Conservation (phyloP, 2,797 vertebrate genomes). For the Cryptoprocta ferox region DNA sequence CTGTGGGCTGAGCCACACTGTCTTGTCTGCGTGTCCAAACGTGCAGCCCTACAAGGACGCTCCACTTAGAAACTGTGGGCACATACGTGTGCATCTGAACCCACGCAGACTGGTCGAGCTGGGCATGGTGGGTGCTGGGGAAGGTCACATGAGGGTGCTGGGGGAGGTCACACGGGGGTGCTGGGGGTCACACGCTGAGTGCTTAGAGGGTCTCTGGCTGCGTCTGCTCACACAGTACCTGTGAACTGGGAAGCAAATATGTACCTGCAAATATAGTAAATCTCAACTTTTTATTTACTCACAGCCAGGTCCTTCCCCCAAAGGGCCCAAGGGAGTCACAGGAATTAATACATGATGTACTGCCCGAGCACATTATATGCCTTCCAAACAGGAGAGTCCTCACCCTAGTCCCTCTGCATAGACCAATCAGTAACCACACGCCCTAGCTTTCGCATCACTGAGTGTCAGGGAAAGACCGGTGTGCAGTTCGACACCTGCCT, state of each 20-base stretch:
- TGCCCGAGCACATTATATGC: not conserved
- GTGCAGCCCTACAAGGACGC: no score
- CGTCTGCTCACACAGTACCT: no score
- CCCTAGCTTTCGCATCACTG: accelerated
- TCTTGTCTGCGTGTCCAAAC: accelerated
- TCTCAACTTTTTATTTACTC: not conserved
- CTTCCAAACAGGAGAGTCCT: not conserved
- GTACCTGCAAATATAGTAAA: accelerated
- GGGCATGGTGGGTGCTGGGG: not conserved
- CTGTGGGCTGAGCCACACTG: not conserved
- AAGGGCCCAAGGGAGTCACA: not conserved
- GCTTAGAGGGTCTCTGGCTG: not conserved
- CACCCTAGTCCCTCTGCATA: not conserved
- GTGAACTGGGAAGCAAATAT: accelerated
- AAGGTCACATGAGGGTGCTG: not conserved
- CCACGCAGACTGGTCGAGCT: accelerated
- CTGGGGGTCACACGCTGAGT: not conserved
- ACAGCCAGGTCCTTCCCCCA: not conserved
- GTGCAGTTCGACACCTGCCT: not conserved
- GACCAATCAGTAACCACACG: not conserved
- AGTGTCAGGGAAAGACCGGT: no score
- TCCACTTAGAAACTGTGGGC: not conserved
- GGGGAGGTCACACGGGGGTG: not conserved
- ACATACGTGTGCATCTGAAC: not conserved
- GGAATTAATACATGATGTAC: accelerated